Evolutionary conservation across 2,113 vertebrate species (phyloP).

Genomic region (Dasyurus viverrinus): DNA sequence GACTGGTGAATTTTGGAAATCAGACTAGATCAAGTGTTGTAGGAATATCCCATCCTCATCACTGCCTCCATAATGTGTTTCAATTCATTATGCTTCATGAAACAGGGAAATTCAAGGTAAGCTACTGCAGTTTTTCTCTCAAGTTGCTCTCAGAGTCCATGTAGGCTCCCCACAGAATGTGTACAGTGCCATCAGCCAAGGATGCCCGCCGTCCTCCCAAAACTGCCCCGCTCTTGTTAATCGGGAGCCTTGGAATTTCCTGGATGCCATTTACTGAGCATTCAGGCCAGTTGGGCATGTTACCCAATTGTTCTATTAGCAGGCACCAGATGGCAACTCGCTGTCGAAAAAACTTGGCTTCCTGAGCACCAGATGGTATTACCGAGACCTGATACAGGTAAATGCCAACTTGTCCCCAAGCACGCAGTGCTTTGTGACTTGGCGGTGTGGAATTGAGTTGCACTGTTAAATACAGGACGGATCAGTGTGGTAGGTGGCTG

Average conservation of each 20-base stretch:
- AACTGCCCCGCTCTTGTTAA: conserved; percentile 45
- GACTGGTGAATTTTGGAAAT: conserved; percentile 59
- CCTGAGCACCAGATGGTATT: conserved; percentile 26
- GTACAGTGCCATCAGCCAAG: conserved; percentile 61
- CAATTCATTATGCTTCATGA: conserved; percentile 65
- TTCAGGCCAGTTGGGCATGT: conserved; percentile 7
- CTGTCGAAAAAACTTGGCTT: conserved; percentile 60
- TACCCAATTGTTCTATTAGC: conserved; percentile 57
- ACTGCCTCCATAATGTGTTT: conserved; percentile 64
- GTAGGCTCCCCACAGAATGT: conserved; percentile 48
- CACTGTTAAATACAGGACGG: conserved; percentile 53
- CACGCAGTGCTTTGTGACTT: conserved; percentile 40
- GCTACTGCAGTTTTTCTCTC: conserved; percentile 49
- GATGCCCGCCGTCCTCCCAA: conserved; percentile 50
- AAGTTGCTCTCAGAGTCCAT: conserved; percentile 53
- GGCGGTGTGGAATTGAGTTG: conserved; percentile 44
- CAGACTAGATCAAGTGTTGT: conserved; percentile 67
- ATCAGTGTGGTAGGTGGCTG: conserved; percentile 35
- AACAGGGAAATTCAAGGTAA: conserved; percentile 63
- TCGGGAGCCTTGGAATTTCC: conserved; percentile 46
- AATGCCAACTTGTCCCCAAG: conserved; percentile 32
- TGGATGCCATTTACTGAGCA: conserved; percentile 46
- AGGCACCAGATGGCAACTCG: conserved; percentile 43
- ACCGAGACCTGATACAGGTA: conserved; percentile 37
- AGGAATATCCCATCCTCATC: conserved; percentile 60